A percentile compares a stretch with the other conserved stretches of the same genome.
Evolutionary conservation across 2,113 vertebrate species (phyloP).

Genomic region (Lipotes vexillifer): DNA sequence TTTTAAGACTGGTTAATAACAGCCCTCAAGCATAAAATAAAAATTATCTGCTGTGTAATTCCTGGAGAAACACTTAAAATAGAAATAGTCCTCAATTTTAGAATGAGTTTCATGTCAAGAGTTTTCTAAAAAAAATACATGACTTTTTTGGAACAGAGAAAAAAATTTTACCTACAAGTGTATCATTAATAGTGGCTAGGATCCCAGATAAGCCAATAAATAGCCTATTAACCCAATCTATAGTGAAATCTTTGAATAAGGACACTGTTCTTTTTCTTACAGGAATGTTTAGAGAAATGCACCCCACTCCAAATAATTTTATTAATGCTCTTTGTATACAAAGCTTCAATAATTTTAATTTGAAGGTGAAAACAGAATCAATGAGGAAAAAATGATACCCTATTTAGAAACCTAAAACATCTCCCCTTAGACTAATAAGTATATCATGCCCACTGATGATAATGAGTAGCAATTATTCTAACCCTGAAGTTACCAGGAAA

Average conservation of each 20-base stretch:
- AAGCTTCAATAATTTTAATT: background rate
- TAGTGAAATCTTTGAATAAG: background rate
- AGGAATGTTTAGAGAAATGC: background rate
- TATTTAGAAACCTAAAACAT: constrained; percentile 16
- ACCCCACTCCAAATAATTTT: background rate
- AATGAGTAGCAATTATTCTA: constrained; percentile 22
- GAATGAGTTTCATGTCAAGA: background rate
- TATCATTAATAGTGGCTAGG: background rate
- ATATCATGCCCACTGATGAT: background rate
- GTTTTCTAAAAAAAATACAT: background rate
- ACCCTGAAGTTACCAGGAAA: constrained; percentile 17
- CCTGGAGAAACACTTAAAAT: constrained; percentile 16
- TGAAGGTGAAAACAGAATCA: background rate
- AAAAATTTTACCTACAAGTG: background rate
- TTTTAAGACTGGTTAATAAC: background rate
- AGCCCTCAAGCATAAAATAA: background rate
- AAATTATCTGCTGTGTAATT: background rate
- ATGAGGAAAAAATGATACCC: background rate
- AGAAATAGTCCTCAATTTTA: background rate
- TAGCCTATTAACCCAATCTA: background rate
- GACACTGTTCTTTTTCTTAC: background rate
- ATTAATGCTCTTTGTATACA: background rate
- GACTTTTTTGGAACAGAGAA: background rate
- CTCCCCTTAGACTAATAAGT: background rate
- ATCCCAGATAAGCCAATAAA: background rate